Evolutionary conservation across 2,113 vertebrate species (phyloP).

Genomic region (Trematocara marginatum): DNA sequence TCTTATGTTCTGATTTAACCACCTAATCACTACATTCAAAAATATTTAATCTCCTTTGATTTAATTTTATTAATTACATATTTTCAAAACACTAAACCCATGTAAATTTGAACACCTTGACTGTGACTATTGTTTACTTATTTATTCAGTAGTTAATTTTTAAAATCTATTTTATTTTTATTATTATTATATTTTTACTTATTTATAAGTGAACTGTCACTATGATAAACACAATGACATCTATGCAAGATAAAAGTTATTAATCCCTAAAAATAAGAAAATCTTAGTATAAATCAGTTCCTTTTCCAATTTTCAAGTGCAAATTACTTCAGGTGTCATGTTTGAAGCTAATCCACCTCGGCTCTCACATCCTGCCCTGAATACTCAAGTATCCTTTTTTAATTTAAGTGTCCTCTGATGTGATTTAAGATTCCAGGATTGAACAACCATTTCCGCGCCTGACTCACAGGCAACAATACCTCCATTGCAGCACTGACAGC

Average conservation of each 20-base stretch:
- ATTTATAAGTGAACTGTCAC: not conserved
- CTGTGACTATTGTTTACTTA: not conserved
- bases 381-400: not conserved
- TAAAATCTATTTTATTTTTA: not conserved
- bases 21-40: not conserved
- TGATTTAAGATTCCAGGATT: slow-evolving; percentile 1
- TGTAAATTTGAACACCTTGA: not conserved
- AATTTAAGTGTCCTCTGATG: not conserved
- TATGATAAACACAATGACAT: not conserved
- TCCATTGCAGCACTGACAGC: not conserved
- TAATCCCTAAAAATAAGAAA: not conserved
- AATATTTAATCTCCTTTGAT: not conserved
- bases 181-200: not conserved
- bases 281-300: not conserved
- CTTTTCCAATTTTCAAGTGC: not conserved
- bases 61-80: not conserved
- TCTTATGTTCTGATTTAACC: not conserved
- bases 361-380: not conserved
- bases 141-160: not conserved
- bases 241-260: not conserved
- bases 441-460: not conserved
- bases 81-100: not conserved
- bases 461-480: not conserved
- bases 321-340: not conserved
- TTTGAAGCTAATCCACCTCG: not conserved